Conservation (phyloP, 2,797 vertebrate genomes). For the Momotus momota region DNA sequence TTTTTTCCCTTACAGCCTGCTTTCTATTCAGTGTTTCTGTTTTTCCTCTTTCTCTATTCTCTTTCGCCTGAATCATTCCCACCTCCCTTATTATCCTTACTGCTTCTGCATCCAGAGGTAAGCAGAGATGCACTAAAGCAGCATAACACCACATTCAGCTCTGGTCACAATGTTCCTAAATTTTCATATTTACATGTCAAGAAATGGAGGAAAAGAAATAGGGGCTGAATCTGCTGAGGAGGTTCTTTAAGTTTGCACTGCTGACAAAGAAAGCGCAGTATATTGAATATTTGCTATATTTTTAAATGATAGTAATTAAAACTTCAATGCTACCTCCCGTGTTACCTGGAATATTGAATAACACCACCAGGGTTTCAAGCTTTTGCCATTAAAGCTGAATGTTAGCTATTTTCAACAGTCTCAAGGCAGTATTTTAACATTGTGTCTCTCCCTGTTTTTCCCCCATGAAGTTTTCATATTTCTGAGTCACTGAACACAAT, state of each 20-base stretch:
- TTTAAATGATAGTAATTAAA: constrained; percentile 15
- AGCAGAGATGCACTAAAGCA: neutral
- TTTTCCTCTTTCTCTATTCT: neutral
- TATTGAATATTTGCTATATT: neutral
- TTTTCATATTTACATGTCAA: neutral
- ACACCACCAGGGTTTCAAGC: neutral
- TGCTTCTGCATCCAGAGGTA: neutral
- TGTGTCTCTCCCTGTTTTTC: neutral
- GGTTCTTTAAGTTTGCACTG: neutral
- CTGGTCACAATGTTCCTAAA: neutral
- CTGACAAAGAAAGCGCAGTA: neutral
- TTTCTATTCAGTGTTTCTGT: neutral
- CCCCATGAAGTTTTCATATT: constrained; percentile 25
- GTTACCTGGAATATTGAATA: neutral
- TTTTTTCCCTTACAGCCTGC: neutral
- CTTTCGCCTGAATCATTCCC: neutral
- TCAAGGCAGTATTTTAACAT: constrained; percentile 6
- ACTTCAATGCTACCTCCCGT: neutral
- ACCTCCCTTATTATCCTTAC: neutral
- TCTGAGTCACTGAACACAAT: constrained; percentile 4
- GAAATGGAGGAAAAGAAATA: neutral
- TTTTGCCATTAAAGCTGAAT: neutral
- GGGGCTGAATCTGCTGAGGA: neutral
- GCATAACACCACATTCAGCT: neutral
- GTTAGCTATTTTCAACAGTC: constrained; percentile 37